phyloP scores from a whole-genome alignment of 2,797 vertebrate genomes.

The Malacoraja senta region DNA sequence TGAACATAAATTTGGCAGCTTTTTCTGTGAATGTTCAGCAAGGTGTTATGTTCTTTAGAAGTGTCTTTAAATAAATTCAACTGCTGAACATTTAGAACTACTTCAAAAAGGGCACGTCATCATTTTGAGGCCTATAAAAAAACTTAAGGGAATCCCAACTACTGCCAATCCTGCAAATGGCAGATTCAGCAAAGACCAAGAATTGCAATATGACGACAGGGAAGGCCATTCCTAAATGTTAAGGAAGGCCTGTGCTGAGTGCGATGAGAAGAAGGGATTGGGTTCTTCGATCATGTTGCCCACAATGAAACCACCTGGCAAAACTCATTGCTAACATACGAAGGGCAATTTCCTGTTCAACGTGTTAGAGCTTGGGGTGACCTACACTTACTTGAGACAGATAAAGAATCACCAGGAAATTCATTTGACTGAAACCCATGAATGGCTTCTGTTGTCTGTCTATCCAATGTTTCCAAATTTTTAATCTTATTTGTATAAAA shows the following conservation, averaged over 20 bases:
- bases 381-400: not conserved
- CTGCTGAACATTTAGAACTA: slow-evolving; percentile 4
- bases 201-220: not conserved
- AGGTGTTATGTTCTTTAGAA: slow-evolving; percentile 21
- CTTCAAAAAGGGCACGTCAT: slow-evolving; percentile 7
- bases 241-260: not conserved
- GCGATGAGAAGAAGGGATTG: not conserved
- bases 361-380: not conserved
- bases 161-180: not conserved
- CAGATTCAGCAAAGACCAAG: not conserved
- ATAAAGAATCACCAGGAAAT: not conserved
- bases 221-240: not conserved
- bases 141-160: not conserved
- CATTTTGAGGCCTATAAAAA: slow-evolving; percentile 17
- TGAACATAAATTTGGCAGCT: slow-evolving; percentile 8
- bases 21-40: not conserved
- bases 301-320: not conserved
- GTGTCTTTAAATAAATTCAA: slow-evolving; percentile 14
- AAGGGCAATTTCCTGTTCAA: not conserved
- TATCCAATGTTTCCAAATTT: not conserved
- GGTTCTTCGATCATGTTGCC: not conserved
- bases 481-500: not conserved
- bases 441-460: not conserved
- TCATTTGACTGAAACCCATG: not conserved
- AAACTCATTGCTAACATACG: not conserved